Evolutionary conservation across 2,797 vertebrate genomes (phyloP), one percentile per base, ranked within the genome.

Genomic region (Adrianichthys oophorus): DNA sequence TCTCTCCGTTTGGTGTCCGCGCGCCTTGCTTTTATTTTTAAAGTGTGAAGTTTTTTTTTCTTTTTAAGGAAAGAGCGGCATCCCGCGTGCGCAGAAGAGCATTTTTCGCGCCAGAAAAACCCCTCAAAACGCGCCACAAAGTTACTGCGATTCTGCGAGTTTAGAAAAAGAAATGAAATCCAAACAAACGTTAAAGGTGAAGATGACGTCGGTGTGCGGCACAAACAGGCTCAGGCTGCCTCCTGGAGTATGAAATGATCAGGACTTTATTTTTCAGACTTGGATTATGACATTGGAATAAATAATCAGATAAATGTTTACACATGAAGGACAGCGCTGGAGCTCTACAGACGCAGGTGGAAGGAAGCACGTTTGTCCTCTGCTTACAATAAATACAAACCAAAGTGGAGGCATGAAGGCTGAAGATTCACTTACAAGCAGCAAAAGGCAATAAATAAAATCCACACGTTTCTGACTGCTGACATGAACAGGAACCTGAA

Each of bases 261-360:
- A 87, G 78, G 80, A 84, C 83, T 95, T 98, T 98, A 97, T 98
- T 98, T 95, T 97, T 94, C 93, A 93, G 95, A 93, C 91, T 91
- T 90, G 92, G 92, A 83, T 90, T 94, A 94, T 92, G 94, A 95
- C 89, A 93, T 87, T 93, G 90, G 95, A 98, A 98, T 98, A 98
- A 98, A 98, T 98, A 98, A 96, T 95, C 90, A 91, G 85, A 85
- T 90, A 92, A 92, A 93, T 88, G 91, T 92, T 92, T 86, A 90
- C 92, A 93, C 85, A 74, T 87, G 82, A 83, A 65, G 58, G 78
- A 92, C 88, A 92, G 75, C 83, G 88, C 88, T 91, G 92, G 87
- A 93, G 90, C 89, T 89, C 80, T 84, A 78, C 79, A 84, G 88
- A 73, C 79, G 83, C 85, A 91, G 64, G 83, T 87, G 86, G 19